Percentiles rank a stretch among this genome's conserved stretches.
Evolutionary conservation across 2,797 vertebrate species (phyloP).

Genomic region (Myripristis jacobus): DNA sequence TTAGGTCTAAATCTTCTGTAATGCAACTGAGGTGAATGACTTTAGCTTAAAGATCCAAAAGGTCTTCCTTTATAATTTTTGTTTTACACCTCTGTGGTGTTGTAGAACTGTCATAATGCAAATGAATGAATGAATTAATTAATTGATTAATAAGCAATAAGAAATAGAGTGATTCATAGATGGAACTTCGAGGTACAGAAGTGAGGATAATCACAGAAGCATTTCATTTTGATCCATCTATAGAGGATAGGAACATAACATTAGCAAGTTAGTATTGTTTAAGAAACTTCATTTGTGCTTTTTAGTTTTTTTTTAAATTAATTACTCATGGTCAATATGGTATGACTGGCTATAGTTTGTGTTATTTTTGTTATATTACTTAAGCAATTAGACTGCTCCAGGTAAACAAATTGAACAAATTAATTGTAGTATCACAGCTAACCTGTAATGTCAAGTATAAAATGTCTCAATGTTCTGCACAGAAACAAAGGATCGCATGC

Average conservation of each 20-base stretch:
- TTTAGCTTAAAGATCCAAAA: too few relatives aligned
- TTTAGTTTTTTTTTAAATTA: not conserved
- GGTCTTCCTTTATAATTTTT: too few relatives aligned
- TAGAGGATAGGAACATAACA: not conserved
- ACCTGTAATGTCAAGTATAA: slow-evolving; percentile 22
- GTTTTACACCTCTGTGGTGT: too few relatives aligned
- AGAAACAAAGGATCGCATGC: slow-evolving; percentile 87
- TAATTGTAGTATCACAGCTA: slow-evolving; percentile 2
- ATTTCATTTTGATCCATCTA: slow-evolving; percentile 14
- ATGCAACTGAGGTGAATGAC: too few relatives aligned
- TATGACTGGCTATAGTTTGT: slow-evolving; percentile 19
- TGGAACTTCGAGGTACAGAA: slow-evolving; percentile 5
- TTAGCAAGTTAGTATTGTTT: not conserved
- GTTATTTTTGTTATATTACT: slow-evolving; percentile 20
- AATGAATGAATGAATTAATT: too few relatives aligned
- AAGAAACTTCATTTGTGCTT: not conserved
- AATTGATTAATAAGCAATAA: too few relatives aligned
- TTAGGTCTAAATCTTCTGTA: too few relatives aligned
- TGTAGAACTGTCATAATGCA: too few relatives aligned
- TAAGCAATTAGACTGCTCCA: slow-evolving; percentile 20
- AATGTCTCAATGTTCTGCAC: slow-evolving; percentile 61
- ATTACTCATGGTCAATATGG: slow-evolving; percentile 14
- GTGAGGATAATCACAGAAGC: not conserved
- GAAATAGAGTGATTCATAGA: too few relatives aligned
- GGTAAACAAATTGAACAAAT: slow-evolving; percentile 14